A percentile compares a stretch with the other conserved stretches of the same genome.
Evolutionary conservation across 2,797 vertebrate genomes (phyloP).

Genomic region (Sciurus carolinensis): DNA sequence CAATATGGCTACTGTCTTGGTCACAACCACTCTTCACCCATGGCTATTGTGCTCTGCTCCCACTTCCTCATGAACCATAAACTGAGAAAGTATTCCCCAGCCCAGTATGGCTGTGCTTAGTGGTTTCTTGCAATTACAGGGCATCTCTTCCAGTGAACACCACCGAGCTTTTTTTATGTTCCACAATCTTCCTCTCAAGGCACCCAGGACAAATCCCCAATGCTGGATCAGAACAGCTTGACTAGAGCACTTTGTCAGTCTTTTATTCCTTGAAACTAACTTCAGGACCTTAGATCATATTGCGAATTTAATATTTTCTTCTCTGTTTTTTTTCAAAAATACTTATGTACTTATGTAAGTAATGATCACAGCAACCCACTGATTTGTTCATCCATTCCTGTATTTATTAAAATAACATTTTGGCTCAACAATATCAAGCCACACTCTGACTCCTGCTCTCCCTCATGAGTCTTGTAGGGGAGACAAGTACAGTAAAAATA

Average conservation of each 20-base stretch:
- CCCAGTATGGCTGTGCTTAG: neutral
- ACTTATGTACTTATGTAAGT: neutral
- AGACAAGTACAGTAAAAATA: neutral
- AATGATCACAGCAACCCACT: neutral
- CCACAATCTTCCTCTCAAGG: neutral
- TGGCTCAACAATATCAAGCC: neutral
- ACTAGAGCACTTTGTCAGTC: neutral
- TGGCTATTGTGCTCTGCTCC: neutral
- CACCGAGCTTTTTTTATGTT: neutral
- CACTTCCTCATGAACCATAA: neutral
- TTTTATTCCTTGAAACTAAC: neutral
- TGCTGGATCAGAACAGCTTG: neutral
- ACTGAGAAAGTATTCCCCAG: neutral
- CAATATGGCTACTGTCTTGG: neutral
- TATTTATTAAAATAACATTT: constrained; percentile 15
- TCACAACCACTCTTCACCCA: neutral
- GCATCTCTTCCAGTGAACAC: neutral
- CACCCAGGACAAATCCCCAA: neutral
- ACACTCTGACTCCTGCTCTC: neutral
- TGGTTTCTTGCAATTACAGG: neutral
- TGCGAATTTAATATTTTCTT: neutral
- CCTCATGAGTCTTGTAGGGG: neutral
- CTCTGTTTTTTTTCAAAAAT: neutral
- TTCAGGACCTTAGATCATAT: neutral
- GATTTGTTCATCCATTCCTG: neutral